Percentiles rank a stretch among this genome's conserved stretches.
phyloP scores from a whole-genome alignment of 2,797 vertebrate species.

The Trachops cirrhosus region DNA sequence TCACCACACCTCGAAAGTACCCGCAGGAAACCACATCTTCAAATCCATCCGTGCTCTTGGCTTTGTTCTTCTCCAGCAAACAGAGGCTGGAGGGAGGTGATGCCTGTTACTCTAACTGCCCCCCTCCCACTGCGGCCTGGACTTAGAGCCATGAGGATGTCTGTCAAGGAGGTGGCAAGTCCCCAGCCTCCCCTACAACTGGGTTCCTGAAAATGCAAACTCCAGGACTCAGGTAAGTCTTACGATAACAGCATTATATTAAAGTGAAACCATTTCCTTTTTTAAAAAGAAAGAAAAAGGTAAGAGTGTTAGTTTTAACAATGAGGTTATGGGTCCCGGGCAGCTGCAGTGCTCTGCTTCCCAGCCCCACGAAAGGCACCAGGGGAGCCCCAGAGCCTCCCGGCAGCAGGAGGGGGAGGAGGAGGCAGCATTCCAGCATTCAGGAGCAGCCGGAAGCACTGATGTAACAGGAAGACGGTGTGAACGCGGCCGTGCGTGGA shows the following conservation, averaged over 20 bases:
- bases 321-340: conserved; percentile 24
- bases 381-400: neutral
- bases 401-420: neutral
- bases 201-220: conserved; percentile 25
- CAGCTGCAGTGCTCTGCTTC: neutral
- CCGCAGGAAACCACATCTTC: neutral
- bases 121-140: neutral
- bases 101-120: neutral
- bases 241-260: conserved; percentile 60
- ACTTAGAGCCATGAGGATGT: neutral
- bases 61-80: neutral
- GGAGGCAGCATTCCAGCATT: neutral
- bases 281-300: neutral
- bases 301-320: neutral
- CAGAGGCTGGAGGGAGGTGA: neutral
- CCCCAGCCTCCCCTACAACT: neutral
- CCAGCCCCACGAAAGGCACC: neutral
- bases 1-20: accelerated
- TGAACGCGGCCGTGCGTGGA: neutral
- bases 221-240: conserved; percentile 20
- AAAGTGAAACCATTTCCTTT: conserved; percentile 65
- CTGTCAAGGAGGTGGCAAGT: neutral
- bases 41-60: neutral
- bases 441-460: neutral
- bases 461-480: neutral